These are phyloP conservation scores for Falcaria lacertinaria DNA, from an alignment of 2,888 invertebrate species.

Conservation along the genomic window DNA sequence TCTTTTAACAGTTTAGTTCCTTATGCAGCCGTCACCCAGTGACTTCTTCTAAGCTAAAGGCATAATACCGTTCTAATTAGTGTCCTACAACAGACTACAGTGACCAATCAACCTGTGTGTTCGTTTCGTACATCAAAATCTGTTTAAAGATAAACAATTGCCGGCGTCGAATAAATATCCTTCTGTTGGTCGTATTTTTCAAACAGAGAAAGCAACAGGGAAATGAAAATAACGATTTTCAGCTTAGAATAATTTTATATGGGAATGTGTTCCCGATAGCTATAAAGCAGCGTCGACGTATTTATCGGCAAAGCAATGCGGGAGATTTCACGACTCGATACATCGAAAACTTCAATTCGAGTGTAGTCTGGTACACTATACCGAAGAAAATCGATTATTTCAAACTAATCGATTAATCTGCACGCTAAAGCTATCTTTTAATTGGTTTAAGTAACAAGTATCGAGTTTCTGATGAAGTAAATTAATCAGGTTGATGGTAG, in stretches of 20 bases:
- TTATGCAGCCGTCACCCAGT: too few species aligned
- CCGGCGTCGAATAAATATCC: not conserved
- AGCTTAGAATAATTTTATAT: constrained; percentile 31
- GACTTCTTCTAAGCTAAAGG: too few species aligned
- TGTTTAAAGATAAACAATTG: not conserved
- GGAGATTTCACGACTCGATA: constrained; percentile 46
- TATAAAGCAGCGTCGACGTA: constrained; percentile 27
- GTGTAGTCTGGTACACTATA: constrained; percentile 24
- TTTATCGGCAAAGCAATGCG: constrained; percentile 27
- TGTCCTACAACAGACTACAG: too few species aligned
- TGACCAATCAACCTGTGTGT: too few species aligned
- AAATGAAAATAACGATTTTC: constrained; percentile 28
- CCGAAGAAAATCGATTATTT: constrained; percentile 11
- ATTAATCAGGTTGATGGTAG: not conserved
- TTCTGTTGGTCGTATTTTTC: constrained; percentile 3
- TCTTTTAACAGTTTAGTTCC: too few species aligned
- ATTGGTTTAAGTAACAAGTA: not conserved
- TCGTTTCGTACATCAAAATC: not conserved
- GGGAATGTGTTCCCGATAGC: constrained; percentile 28
- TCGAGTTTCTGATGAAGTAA: not conserved
- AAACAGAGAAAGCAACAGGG: constrained; percentile 23
- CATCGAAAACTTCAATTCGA: constrained; percentile 17
- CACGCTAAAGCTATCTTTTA: not conserved
- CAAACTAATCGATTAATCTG: constrained; percentile 5
- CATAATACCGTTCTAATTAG: too few species aligned